A percentile compares a stretch with the other conserved stretches of the same genome.
phyloP scores from a whole-genome alignment of 1,140 invertebrate genomes.

The Drosophila baimaii region DNA sequence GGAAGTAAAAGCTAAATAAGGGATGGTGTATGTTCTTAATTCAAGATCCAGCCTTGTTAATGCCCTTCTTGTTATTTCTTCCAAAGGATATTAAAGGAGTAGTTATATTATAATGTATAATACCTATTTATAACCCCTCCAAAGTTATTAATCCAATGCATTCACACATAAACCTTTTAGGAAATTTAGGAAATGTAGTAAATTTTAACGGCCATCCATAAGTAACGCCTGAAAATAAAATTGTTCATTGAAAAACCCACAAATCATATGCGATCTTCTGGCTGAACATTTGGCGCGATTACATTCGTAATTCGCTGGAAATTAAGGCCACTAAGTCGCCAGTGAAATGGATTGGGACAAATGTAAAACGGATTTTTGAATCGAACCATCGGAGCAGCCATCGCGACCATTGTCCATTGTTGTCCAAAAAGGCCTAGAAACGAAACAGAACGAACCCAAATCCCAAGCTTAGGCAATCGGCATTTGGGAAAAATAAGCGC shows the following conservation, averaged over 20 bases:
- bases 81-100: neutral
- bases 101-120: neutral
- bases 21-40: neutral
- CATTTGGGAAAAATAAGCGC: slow-evolving; percentile 68
- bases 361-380: slow-evolving; percentile 52
- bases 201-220: slow-evolving; percentile 1
- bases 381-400: slow-evolving; percentile 5
- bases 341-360: slow-evolving; percentile 68
- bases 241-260: slow-evolving; percentile 31
- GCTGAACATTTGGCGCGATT: slow-evolving; percentile 47
- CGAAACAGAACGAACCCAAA: slow-evolving; percentile 34
- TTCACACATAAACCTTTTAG: slow-evolving; percentile 3
- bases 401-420: slow-evolving; percentile 38
- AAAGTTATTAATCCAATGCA: neutral
- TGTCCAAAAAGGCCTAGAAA: neutral
- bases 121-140: neutral
- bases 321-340: slow-evolving; percentile 71
- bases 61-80: too few relatives aligned
- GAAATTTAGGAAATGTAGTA: slow-evolving; percentile 1
- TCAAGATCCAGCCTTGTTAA: too few relatives aligned
- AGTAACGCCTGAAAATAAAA: slow-evolving; percentile 19
- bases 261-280: slow-evolving; percentile 43
- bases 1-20: neutral
- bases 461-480: slow-evolving; percentile 77
- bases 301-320: slow-evolving; percentile 74